Percentiles rank a stretch among this genome's conserved stretches.
phyloP scores from a whole-genome alignment of 2,113 vertebrate genomes.

The Mus musculus region GRCm39 chr6:131368001-131368500 shows the following conservation, averaged over 20 bases:
- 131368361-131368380: background rate
- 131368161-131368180: background rate
- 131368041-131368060: background rate
- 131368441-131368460: conserved; percentile 55
- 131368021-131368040: background rate
- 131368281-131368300: background rate
- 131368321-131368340: background rate
- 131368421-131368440: background rate
- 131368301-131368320: background rate
- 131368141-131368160: background rate
- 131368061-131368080: background rate
- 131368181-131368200: background rate
- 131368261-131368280: background rate
- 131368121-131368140: background rate
- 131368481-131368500: conserved; percentile 22
- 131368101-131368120: background rate
- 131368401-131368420: background rate
- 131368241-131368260: background rate
- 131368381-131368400: too few relatives aligned
- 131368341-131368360: background rate
- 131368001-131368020: background rate
- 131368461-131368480: conserved; percentile 58
- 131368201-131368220: background rate
- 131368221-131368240: background rate
- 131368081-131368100: background rate